phyloP scores from a whole-genome alignment of 2,797 vertebrate species.

The Sebastes goodei region DNA sequence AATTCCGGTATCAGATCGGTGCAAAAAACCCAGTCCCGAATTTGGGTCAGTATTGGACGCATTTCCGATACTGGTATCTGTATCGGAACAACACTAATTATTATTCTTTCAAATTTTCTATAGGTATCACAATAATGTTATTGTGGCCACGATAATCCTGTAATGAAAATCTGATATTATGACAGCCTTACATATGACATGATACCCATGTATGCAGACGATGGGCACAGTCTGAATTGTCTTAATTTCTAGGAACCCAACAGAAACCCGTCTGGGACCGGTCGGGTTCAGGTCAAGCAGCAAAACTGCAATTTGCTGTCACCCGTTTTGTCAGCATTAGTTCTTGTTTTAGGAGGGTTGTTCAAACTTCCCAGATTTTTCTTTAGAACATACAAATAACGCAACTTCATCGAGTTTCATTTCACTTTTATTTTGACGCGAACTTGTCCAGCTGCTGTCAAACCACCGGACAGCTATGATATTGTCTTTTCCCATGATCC shows the following conservation, averaged over 20 bases:
- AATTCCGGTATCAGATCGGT: no score
- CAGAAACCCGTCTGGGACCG: background rate
- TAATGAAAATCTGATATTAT: background rate
- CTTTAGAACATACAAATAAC: background rate
- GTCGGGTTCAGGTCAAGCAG: background rate
- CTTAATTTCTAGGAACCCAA: no score
- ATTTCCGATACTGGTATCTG: no score
- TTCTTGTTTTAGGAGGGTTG: background rate
- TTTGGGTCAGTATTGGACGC: no score
- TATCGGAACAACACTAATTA: no score
- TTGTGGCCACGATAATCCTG: background rate
- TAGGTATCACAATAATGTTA: background rate
- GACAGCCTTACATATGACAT: background rate
- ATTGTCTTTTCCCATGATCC: conserved; percentile 89
- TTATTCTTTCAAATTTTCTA: background rate
- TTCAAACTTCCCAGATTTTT: background rate
- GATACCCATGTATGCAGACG: background rate
- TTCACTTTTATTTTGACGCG: conserved; percentile 3
- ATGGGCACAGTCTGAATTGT: background rate
- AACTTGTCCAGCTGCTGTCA: background rate
- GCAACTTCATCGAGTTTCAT: background rate
- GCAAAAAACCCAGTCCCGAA: no score
- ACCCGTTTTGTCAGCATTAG: background rate
- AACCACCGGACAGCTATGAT: conserved; percentile 17
- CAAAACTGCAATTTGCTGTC: background rate